Evolutionary conservation across 2,888 invertebrate genomes (phyloP), one percentile per base, ranked within the genome.

Genomic region (Bembecia ichneumoniformis): DNA sequence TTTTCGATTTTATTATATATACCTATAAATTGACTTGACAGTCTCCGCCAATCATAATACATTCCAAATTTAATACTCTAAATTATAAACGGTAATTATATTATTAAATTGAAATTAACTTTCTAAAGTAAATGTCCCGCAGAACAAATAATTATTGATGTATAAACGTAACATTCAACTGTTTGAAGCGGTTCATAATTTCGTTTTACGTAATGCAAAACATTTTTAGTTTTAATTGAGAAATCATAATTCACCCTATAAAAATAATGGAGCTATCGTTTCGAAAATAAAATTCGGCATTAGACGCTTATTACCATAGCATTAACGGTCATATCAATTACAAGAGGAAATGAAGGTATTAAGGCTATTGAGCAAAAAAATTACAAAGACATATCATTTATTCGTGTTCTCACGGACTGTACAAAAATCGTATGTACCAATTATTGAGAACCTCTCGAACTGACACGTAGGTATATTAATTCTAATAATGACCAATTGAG

Each of bases 401-500:
- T 63, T 59, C 59, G 59, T 70, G 73, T 83, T 86, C 86, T 84
- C 86, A 84, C 86, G 83, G 71, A 68, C 69, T 66, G 68, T 71
- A 77, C 73, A 84, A 84, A 83, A 83, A 78, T 77, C 73, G 68
- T 40, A 44, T 70, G 69, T 75, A 71, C 63, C 74, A 34, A 83
- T 84, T 83, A 82, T 57, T 54, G 58, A 66, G 70, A 76, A 82
- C 82, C 83, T 82, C 73, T 75, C 74, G 86, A 86, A 77, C 86
- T 79, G 65, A 77, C 86, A 86, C 86, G 86, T 86, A 83, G 81
- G 72, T 81, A 82, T 84, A 87, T 87, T 87, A 86, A 87, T 87
- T 82, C 86, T 68, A 78, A 68, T 86, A 86, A 87, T 86, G 84
- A 83, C 82, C 71, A 70, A 63, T 61, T 66, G 77, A 77, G 76